phyloP scores from a whole-genome alignment of 2,797 vertebrate species.

The Sebastes alutus region DNA sequence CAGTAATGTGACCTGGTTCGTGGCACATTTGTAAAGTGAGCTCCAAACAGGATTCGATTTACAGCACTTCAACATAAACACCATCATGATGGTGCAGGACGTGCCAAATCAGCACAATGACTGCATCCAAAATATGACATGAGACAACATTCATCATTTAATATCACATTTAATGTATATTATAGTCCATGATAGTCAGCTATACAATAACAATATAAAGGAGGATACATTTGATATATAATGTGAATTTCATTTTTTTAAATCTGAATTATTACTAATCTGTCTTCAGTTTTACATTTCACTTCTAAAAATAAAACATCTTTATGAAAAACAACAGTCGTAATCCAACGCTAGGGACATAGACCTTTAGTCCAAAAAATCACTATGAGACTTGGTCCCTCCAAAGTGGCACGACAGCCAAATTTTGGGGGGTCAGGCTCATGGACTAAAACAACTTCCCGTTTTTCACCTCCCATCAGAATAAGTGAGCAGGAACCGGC shows the following conservation, averaged over 20 bases:
- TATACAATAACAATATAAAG: slow-evolving; percentile 36
- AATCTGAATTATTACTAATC: background rate
- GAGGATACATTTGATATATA: background rate
- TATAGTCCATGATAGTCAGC: background rate
- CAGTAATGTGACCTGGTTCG: background rate
- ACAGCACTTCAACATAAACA: background rate
- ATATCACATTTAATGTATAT: slow-evolving; percentile 30
- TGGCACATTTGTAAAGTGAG: background rate
- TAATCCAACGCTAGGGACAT: no score
- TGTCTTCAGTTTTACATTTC: slow-evolving; percentile 11
- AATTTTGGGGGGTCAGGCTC: no score
- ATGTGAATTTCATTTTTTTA: no score
- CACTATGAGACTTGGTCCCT: no score
- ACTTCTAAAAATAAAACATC: slow-evolving; percentile 46
- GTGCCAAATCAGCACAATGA: background rate
- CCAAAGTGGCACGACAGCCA: no score
- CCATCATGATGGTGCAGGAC: background rate
- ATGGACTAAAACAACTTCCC: background rate
- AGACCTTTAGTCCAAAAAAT: no score
- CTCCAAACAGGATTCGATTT: background rate
- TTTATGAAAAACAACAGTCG: slow-evolving; percentile 25
- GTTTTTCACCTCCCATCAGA: background rate
- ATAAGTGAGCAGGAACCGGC: background rate
- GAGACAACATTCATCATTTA: background rate
- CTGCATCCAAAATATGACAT: background rate